Percentiles rank a stretch among this genome's conserved stretches.
Evolutionary conservation across 1,140 invertebrate genomes (phyloP).

Genomic region (Chlorops oryzae): DNA sequence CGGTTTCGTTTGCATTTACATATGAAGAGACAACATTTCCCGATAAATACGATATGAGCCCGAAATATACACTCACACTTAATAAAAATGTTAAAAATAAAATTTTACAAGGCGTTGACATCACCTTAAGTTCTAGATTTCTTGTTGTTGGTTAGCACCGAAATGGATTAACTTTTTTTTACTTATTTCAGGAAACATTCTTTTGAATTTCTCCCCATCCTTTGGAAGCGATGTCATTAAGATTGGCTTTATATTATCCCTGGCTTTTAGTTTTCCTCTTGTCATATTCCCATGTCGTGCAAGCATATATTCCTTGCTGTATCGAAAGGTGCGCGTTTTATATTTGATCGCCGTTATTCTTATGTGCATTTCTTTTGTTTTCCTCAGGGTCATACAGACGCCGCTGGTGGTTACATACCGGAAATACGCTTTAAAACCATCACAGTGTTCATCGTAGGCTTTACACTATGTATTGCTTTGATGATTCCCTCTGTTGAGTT

Average conservation of each 20-base stretch:
- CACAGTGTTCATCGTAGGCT: conserved; percentile 67
- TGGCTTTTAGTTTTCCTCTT: conserved; percentile 92
- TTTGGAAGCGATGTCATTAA: conserved; percentile 81
- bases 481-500: conserved; percentile 85
- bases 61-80: too few relatives aligned
- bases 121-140: too few relatives aligned
- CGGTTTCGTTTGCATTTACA: too few relatives aligned
- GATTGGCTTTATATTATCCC: conserved; percentile 88
- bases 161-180: conserved; percentile 31
- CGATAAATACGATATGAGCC: too few relatives aligned
- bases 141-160: too few relatives aligned
- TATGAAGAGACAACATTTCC: too few relatives aligned
- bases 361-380: too few relatives aligned
- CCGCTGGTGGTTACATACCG: conserved; percentile 57
- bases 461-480: conserved; percentile 71
- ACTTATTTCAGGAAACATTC: conserved; percentile 72
- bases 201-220: conserved; percentile 76
- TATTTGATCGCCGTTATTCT: too few relatives aligned
- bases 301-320: conserved; percentile 87
- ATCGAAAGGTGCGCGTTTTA: conserved; percentile 68
- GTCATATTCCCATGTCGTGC: conserved; percentile 94
- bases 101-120: too few relatives aligned
- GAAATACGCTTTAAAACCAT: conserved; percentile 72
- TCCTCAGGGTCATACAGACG: conserved; percentile 46
- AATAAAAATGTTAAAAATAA: too few relatives aligned